These are phyloP conservation scores for Pristionchus entomophagus DNA, from an alignment of 2,888 invertebrate species.

Conservation along the genomic window DNA sequence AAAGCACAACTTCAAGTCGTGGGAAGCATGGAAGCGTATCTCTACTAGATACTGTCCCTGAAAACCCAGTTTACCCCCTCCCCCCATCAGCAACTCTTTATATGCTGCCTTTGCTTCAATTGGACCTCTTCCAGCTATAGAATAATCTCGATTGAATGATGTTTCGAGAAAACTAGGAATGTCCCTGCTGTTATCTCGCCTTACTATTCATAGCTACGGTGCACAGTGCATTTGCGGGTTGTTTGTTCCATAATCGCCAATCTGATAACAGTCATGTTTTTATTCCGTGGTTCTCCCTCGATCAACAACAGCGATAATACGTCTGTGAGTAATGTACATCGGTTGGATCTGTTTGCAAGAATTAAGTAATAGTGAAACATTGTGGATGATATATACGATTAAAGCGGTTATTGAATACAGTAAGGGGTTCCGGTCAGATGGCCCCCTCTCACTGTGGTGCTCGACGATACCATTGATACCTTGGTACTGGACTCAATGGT, in stretches of 20 bases:
- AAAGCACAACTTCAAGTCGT: slow-evolving; percentile 25
- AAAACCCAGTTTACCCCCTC: neutral
- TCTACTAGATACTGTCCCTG: neutral
- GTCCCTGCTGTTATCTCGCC: no score
- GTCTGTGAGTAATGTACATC: no score
- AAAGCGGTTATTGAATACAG: neutral
- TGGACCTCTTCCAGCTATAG: no score
- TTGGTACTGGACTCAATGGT: neutral
- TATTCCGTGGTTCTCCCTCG: neutral
- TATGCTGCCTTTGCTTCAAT: no score
- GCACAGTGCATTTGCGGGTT: neutral
- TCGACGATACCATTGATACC: neutral
- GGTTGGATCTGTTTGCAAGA: neutral
- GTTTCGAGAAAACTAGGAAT: no score
- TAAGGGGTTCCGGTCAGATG: no score
- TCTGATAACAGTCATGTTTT: slow-evolving; percentile 10
- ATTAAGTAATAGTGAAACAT: neutral
- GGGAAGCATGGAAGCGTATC: neutral
- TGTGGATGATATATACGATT: neutral
- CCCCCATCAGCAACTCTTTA: no score
- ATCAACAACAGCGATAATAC: neutral
- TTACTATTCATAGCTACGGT: no score
- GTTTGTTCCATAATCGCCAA: neutral
- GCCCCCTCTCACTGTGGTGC: no score
- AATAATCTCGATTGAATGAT: no score